Evolutionary conservation across 1,140 invertebrate species (phyloP).

Genomic region (Nephotettix cincticeps): DNA sequence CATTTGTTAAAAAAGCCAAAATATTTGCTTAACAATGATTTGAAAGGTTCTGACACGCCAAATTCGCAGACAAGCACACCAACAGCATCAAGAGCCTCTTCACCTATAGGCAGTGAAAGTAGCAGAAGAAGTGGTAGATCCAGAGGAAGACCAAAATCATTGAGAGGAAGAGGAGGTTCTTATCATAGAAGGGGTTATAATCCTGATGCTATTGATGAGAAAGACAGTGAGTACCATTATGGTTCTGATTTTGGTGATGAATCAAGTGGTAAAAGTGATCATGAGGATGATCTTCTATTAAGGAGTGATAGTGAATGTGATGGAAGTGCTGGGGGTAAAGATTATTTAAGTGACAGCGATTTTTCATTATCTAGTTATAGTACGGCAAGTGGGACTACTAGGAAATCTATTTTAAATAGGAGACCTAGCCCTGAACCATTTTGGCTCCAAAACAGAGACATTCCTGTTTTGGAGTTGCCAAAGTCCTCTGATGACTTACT

Average conservation of each 20-base stretch:
- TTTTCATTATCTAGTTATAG: slow-evolving; percentile 79
- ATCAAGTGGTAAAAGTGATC: slow-evolving; percentile 75
- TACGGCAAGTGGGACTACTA: slow-evolving; percentile 63
- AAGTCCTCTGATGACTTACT: slow-evolving; percentile 88
- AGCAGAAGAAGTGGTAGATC: slow-evolving; percentile 61
- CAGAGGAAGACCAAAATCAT: slow-evolving; percentile 39
- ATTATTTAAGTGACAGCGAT: slow-evolving; percentile 76
- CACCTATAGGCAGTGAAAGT: slow-evolving; percentile 69
- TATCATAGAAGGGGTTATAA: slow-evolving; percentile 70
- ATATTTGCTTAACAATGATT: slow-evolving; percentile 70
- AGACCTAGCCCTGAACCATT: slow-evolving; percentile 82
- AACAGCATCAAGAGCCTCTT: slow-evolving; percentile 69
- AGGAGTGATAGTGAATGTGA: slow-evolving; percentile 64
- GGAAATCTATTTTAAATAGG: slow-evolving; percentile 51
- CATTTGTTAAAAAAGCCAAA: slow-evolving; percentile 89
- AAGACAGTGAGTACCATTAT: slow-evolving; percentile 86
- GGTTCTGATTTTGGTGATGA: slow-evolving; percentile 87
- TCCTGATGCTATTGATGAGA: slow-evolving; percentile 66
- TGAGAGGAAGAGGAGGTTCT: slow-evolving; percentile 44
- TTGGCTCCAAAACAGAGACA: slow-evolving; percentile 75
- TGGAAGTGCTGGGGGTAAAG: slow-evolving; percentile 61
- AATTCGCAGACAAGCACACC: slow-evolving; percentile 70
- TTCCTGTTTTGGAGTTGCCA: slow-evolving; percentile 76
- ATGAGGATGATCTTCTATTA: slow-evolving; percentile 65
- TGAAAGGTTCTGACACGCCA: slow-evolving; percentile 62